Evolutionary conservation across 2,797 vertebrate species (phyloP).

Genomic region (Harpagifer antarcticus): DNA sequence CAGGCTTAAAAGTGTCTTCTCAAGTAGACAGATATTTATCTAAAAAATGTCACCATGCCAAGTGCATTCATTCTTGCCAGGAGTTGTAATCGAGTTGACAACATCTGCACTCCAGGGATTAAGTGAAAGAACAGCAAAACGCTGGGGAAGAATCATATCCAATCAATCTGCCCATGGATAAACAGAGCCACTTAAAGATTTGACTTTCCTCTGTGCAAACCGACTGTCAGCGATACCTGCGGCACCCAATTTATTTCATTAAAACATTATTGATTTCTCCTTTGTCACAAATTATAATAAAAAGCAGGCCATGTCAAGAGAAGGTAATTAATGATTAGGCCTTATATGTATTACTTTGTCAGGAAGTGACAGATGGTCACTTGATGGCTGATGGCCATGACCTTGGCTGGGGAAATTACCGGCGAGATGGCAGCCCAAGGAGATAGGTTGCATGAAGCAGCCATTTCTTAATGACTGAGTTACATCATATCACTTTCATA

Average conservation of each 20-base stretch:
- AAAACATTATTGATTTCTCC: conserved; percentile 76
- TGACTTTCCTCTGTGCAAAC: conserved; percentile 56
- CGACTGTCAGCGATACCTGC: conserved; percentile 32
- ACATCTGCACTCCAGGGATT: conserved; percentile 83
- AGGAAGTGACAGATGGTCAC: conserved; percentile 68
- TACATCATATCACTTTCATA: conserved; percentile 56
- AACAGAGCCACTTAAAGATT: conserved; percentile 65
- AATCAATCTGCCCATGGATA: conserved; percentile 64
- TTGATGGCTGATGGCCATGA: conserved; percentile 73
- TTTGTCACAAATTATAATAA: conserved; percentile 74
- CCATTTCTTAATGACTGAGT: conserved; percentile 67
- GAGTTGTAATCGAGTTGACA: conserved; percentile 84
- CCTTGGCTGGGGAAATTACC: conserved; percentile 72
- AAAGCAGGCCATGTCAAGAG: conserved; percentile 62
- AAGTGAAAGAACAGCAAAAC: conserved; percentile 75
- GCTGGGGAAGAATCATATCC: conserved; percentile 70
- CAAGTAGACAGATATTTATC: conserved; percentile 84
- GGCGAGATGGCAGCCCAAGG: conserved; percentile 58
- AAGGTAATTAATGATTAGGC: conserved; percentile 75
- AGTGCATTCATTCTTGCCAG: conserved; percentile 79
- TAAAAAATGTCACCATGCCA: conserved; percentile 78
- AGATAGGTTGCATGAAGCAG: conserved; percentile 60
- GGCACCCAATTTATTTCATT: conserved; percentile 65
- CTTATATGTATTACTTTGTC: conserved; percentile 72
- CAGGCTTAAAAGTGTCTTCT: conserved; percentile 77